Percentiles rank a stretch among this genome's conserved stretches.
These are phyloP conservation scores for Spodoptera exigua DNA, from an alignment of 2,888 invertebrate genomes.

Conservation along the genomic window DNA sequence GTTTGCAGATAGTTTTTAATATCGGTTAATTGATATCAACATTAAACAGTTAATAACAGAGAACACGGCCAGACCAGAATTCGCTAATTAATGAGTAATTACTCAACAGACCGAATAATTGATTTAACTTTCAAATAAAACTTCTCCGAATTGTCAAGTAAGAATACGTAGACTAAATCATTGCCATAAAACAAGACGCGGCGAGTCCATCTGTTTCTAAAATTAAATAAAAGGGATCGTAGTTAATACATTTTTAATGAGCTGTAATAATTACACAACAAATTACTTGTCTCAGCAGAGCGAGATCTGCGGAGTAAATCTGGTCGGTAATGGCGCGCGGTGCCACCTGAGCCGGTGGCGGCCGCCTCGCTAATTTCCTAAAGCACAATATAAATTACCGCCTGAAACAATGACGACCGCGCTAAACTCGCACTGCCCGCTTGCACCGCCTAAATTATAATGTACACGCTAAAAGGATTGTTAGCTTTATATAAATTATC, in stretches of 20 bases:
- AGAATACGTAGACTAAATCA: constrained; percentile 45
- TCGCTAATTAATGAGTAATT: constrained; percentile 63
- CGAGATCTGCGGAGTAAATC: constrained; percentile 75
- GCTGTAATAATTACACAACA: constrained; percentile 77
- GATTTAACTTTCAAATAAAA: constrained; percentile 55
- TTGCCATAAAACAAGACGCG: constrained; percentile 25
- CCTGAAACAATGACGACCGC: constrained; percentile 79
- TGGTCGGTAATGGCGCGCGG: constrained; percentile 77
- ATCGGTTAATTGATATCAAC: constrained; percentile 51
- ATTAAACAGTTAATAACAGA: constrained; percentile 58
- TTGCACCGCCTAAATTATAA: constrained; percentile 70
- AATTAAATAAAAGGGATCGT: constrained; percentile 50
- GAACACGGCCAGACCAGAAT: constrained; percentile 42
- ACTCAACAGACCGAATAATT: constrained; percentile 56
- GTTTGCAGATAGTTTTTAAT: constrained; percentile 38
- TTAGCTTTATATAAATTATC: constrained; percentile 68
- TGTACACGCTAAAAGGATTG: constrained; percentile 75
- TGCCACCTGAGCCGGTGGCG: constrained; percentile 77
- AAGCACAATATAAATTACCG: constrained; percentile 85
- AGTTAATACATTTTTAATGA: constrained; percentile 78
- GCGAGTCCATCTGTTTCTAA: constrained; percentile 47
- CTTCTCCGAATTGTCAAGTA: constrained; percentile 51
- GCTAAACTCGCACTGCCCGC: constrained; percentile 62
- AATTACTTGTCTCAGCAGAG: constrained; percentile 74
- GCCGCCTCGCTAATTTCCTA: constrained; percentile 79